Evolutionary conservation across 2,888 invertebrate species (phyloP), one percentile per base, ranked within the genome.

Genomic region (Diarsia mendica): DNA sequence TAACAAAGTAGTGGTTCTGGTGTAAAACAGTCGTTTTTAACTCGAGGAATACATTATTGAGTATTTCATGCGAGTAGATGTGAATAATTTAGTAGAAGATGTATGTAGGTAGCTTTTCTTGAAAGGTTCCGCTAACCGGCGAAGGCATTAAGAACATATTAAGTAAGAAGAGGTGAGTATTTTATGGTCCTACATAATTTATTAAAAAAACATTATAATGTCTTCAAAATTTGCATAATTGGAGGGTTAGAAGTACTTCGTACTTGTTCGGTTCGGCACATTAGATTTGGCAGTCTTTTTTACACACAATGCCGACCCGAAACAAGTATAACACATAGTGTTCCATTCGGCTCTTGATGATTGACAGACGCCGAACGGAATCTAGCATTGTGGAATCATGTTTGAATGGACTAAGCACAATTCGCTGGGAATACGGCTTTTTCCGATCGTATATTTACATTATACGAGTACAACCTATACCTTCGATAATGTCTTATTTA

Each of bases 1-100:
- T 33, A 44, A 69, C 48, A 61, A 70, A 67, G 55, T 71, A 23
- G 71, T 72, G 61, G 53, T 66, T 77, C 74, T 74, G 65, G 53
- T 49, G 5, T 63, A 69, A 74, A 69, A 51, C 10, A 28, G 66
- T 75, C 48, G 23, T 66, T 66, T 23, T 61, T 61, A 74, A 75
- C 58, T 49, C 28, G 39, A 33, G n/a, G 20, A 70, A 85, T 39
- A 64, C 61, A 55, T 77, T 69, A 64, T 49, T 55, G 46, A 39
- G 48, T 75, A 70, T 67, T 71, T 69, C 61, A 71, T 67, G 28
- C 8, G 28, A 33, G 28, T 63, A 67, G 28, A 44, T 49, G 2
- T 58, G 48, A 58, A 49, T 49, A 67, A 58, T 78, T 67, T 18
- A 58, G 23, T 18, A 15, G 9, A n/a, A 23, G 23, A 10, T n/a